Percentiles rank a stretch among this genome's conserved stretches.
Evolutionary conservation across 2,113 vertebrate genomes (phyloP).

Genomic region (Glaucidium brasilianum): DNA sequence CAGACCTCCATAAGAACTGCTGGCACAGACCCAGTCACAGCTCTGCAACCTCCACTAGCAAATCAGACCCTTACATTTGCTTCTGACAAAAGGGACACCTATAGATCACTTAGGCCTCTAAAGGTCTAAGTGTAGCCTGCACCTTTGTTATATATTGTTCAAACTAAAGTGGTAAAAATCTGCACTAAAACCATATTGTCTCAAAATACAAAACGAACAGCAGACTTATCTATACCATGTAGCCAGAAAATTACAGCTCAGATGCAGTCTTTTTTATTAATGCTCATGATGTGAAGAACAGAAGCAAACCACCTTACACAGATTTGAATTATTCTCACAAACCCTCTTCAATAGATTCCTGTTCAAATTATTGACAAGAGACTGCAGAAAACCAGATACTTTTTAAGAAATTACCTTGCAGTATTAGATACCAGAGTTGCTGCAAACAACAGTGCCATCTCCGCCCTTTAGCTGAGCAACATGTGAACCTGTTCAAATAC

Average conservation of each 20-base stretch:
- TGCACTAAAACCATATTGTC: background rate
- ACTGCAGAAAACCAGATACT: background rate
- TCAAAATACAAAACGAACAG: background rate
- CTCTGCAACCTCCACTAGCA: background rate
- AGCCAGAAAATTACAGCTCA: background rate
- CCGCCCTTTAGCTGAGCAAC: background rate
- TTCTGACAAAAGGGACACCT: background rate
- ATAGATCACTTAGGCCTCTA: background rate
- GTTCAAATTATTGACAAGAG: background rate
- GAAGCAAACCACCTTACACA: background rate
- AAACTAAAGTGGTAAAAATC: background rate
- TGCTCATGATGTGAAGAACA: background rate
- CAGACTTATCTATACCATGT: background rate
- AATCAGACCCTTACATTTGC: background rate
- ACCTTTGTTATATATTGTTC: background rate
- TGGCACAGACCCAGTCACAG: background rate
- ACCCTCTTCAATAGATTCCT: background rate
- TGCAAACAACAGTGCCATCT: background rate
- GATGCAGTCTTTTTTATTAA: background rate
- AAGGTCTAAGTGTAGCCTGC: background rate
- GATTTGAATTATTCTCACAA: background rate
- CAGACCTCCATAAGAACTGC: background rate
- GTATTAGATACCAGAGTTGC: background rate
- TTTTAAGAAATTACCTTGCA: background rate
- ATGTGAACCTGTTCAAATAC: background rate